A percentile compares a stretch with the other conserved stretches of the same genome.
phyloP scores from a whole-genome alignment of 2,888 invertebrate genomes.

The Dryobotodes eremita region DNA sequence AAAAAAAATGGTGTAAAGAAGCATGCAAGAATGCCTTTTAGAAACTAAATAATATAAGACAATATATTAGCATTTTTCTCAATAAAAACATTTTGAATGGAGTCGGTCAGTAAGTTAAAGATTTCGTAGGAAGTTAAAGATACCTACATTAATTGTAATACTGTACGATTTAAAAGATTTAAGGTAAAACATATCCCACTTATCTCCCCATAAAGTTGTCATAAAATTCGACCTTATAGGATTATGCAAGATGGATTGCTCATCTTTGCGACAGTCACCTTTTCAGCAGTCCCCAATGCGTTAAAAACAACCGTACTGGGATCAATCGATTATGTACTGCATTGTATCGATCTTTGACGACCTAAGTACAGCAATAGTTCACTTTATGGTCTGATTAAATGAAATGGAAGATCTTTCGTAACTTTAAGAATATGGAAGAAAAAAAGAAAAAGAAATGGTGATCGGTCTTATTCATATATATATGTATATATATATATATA shows the following conservation, averaged over 20 bases:
- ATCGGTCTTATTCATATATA: not conserved
- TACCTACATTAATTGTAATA: not conserved
- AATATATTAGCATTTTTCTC: not conserved
- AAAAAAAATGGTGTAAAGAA: not conserved
- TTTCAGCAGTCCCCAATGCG: not conserved
- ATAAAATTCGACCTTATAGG: not conserved
- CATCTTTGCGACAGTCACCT: not conserved
- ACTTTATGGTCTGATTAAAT: not conserved
- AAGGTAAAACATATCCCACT: not conserved
- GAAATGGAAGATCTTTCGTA: not conserved
- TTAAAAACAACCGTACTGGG: not conserved
- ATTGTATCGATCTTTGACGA: not conserved
- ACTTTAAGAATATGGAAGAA: not conserved
- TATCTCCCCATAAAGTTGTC: not conserved
- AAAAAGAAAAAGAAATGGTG: too few species aligned
- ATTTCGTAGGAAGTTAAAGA: not conserved
- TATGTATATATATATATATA: too few species aligned
- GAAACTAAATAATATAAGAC: not conserved
- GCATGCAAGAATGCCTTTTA: not conserved
- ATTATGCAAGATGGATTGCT: not conserved
- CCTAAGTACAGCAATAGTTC: not conserved
- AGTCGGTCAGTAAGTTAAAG: not conserved
- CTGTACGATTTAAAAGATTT: not conserved
- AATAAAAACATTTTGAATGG: not conserved
- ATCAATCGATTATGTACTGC: not conserved